Evolutionary conservation across 92 coral and sea anemone species (phyloP).

Genomic region (Phenganax stokvisi): DNA sequence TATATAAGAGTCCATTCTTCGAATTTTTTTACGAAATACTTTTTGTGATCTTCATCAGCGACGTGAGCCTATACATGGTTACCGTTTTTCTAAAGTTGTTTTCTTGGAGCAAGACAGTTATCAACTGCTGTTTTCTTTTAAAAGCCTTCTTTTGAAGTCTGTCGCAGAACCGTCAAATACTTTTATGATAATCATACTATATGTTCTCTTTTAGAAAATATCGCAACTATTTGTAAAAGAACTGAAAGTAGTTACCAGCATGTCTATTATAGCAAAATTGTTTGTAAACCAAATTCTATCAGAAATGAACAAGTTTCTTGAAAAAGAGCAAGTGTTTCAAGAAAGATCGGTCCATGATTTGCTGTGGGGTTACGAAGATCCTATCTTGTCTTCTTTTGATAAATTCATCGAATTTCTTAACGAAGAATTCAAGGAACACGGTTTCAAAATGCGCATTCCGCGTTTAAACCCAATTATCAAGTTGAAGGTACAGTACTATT

Average conservation of each 20-base stretch:
- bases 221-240: slow-evolving; percentile 10
- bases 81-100: too few relatives aligned
- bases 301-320: neutral
- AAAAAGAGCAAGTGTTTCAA: slow-evolving; percentile 44
- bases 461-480: slow-evolving; percentile 7
- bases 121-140: too few relatives aligned
- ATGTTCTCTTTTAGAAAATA: slow-evolving; percentile 9
- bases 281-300: neutral
- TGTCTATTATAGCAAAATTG: neutral
- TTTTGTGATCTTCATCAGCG: too few relatives aligned
- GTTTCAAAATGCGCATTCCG: neutral
- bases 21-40: too few relatives aligned
- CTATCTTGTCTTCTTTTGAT: slow-evolving; percentile 24
- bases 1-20: too few relatives aligned
- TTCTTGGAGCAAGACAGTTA: too few relatives aligned
- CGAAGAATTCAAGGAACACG: neutral
- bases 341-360: slow-evolving; percentile 55
- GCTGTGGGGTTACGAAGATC: slow-evolving; percentile 89
- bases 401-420: neutral
- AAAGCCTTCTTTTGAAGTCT: too few relatives aligned
- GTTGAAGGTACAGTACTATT: slow-evolving; percentile 55
- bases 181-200: too few relatives aligned
- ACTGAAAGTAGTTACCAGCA: neutral
- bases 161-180: too few relatives aligned
- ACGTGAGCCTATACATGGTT: too few relatives aligned